Conservation (phyloP, 2,888 invertebrate species). For the Pyrocoelia pectoralis region DNA sequence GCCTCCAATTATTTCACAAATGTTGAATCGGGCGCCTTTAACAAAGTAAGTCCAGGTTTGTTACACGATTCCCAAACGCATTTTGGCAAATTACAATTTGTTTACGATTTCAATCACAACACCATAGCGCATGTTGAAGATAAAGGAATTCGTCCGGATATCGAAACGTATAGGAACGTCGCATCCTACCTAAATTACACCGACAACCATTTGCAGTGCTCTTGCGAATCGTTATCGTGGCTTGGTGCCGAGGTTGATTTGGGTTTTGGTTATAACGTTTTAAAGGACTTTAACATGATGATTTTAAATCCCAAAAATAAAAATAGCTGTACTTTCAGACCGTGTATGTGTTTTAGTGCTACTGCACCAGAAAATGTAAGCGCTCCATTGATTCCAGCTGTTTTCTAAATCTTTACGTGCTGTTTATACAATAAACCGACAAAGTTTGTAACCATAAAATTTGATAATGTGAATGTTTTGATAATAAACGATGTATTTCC, state of each 20-base stretch:
- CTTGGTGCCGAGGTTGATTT: conserved; percentile 46
- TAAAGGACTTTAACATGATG: conserved; percentile 57
- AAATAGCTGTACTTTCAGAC: conserved; percentile 62
- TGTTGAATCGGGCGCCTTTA: conserved; percentile 61
- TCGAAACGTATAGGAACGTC: conserved; percentile 59
- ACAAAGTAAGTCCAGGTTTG: conserved; percentile 49
- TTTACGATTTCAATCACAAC: conserved; percentile 58
- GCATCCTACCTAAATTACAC: conserved; percentile 57
- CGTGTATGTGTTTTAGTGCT: conserved; percentile 50
- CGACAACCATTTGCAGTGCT: conserved; percentile 62
- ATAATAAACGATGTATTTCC: no score
- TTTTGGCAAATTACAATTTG: conserved; percentile 47
- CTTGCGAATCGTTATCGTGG: conserved; percentile 63
- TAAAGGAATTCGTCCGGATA: conserved; percentile 61
- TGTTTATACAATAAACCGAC: no score
- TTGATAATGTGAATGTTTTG: no score
- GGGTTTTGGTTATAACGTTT: conserved; percentile 42
- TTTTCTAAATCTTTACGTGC: no score
- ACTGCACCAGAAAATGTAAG: no score
- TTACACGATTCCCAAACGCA: conserved; percentile 44
- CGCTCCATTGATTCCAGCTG: no score
- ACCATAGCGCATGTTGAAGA: conserved; percentile 61
- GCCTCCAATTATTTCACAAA: conserved; percentile 59
- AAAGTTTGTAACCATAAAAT: no score
- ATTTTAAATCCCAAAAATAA: conserved; percentile 59